Conservation (phyloP, 2,888 invertebrate genomes). For the Osedax frankpressi region DNA sequence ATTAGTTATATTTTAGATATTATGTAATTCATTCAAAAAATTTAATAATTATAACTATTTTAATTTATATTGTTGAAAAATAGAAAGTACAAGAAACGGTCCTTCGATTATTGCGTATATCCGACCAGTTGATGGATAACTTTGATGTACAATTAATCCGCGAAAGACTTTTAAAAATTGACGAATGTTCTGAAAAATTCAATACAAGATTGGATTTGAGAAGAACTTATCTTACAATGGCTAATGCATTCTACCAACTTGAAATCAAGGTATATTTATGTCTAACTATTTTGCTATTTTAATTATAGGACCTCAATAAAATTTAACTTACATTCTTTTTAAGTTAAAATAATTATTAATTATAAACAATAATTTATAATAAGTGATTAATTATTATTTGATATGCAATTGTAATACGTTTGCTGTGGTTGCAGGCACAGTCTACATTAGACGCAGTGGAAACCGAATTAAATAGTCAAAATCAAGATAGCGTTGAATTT, state of each 20-base stretch:
- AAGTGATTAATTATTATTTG: too few relatives aligned
- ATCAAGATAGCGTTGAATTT: background rate
- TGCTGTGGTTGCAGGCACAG: background rate
- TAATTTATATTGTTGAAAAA: conserved; percentile 16
- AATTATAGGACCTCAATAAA: too few relatives aligned
- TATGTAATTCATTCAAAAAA: background rate
- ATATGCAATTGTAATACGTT: too few relatives aligned
- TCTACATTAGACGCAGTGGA: background rate
- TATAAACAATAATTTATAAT: too few relatives aligned
- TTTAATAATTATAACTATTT: background rate
- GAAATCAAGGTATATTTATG: conserved; percentile 34
- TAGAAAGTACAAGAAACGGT: conserved; percentile 62
- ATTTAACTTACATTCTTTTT: too few relatives aligned
- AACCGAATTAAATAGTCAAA: background rate
- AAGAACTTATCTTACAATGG: conserved; percentile 56
- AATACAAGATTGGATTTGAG: conserved; percentile 60
- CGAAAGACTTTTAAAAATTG: conserved; percentile 39
- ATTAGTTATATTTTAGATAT: background rate
- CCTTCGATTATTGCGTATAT: conserved; percentile 62
- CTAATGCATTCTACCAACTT: conserved; percentile 60
- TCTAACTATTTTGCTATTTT: too few relatives aligned
- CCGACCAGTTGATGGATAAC: conserved; percentile 62
- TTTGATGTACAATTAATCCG: conserved; percentile 49
- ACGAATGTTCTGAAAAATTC: conserved; percentile 52
- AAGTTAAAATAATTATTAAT: background rate